Conservation (phyloP, 2,888 invertebrate species). For the Apamea sordens region DNA sequence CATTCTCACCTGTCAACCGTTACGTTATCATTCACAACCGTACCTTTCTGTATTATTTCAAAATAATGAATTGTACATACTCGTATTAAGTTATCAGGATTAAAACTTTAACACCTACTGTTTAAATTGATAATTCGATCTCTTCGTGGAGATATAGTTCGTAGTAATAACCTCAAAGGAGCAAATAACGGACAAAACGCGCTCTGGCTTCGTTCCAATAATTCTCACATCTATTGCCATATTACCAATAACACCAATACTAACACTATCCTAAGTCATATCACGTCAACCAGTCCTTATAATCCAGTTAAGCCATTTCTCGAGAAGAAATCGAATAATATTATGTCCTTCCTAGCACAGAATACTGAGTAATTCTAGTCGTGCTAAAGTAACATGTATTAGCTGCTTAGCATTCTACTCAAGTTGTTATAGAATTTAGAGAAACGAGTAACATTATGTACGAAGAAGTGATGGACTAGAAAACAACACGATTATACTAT, state of each 20-base stretch:
- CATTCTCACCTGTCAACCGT: neutral
- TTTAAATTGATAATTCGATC: constrained; percentile 1
- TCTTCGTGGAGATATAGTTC: neutral
- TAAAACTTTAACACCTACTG: neutral
- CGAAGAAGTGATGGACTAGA: constrained; percentile 14
- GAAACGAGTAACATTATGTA: constrained; percentile 35
- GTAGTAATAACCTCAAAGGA: neutral
- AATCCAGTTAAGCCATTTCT: constrained; percentile 46
- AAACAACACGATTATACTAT: constrained; percentile 24
- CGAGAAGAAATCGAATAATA: constrained; percentile 49
- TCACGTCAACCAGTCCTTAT: constrained; percentile 43
- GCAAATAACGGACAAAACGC: neutral
- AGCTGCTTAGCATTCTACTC: constrained; percentile 53
- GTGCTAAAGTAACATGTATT: constrained; percentile 33
- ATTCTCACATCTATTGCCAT: neutral
- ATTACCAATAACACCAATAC: neutral
- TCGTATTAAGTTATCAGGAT: neutral
- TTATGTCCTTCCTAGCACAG: constrained; percentile 16
- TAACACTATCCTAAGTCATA: constrained; percentile 25
- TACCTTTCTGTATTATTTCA: neutral
- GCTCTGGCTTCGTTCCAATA: neutral
- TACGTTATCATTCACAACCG: neutral
- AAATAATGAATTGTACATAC: neutral
- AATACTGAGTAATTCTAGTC: constrained; percentile 44
- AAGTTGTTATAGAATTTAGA: constrained; percentile 48